Base-by-base conservation (phyloP, 2,888 invertebrate species). In the Drosophila monieri region DNA sequence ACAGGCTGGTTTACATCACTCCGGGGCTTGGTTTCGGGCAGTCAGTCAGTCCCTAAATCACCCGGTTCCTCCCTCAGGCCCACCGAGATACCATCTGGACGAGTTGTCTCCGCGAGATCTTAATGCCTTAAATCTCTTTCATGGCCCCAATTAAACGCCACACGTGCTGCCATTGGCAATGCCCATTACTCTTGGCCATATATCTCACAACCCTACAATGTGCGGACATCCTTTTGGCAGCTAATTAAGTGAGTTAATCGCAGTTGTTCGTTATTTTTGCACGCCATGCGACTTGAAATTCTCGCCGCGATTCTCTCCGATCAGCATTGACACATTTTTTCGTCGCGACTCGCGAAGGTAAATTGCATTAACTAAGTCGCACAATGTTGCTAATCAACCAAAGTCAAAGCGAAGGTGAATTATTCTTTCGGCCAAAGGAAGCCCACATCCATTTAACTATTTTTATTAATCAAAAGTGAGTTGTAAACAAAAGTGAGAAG, bases 171-270 rank as follows among this genome's bases (percentile, higher is more conserved):
- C 59, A 53, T 67, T 37, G 68, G 44, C 64, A 67, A 9, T 68
- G 59, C 41, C 71, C 65, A 71, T 66, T 48, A 48, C 59, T 46
- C 58, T 48, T 58, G 48, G 59, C 65, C 71, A 70, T 70, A 55
- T 18, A 59, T 59, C 51, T 44, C 10, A 9, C 9, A 9, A 1
- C 8, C 39, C 39, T 18, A 18, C 18, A 5, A 18, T 9, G 15
- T 48, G 21, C 71, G 39, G 39, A 44, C 62, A 73, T 69, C 67
- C 66, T 73, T 73, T 72, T 46, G 48, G 47, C 55, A 46, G 68
- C 49, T 67, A 68, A 68, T 74, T 67, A 74, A 72, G 47, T 72
- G 47, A 43, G 51, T 74, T 72, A 67, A 74, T 73, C 52, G 71
- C 41, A 30, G 51, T 12, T 51, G 60, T 59, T 70, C 39, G 27